phyloP scores from a whole-genome alignment of 2,888 invertebrate species.

The Tenthredo livida region DNA sequence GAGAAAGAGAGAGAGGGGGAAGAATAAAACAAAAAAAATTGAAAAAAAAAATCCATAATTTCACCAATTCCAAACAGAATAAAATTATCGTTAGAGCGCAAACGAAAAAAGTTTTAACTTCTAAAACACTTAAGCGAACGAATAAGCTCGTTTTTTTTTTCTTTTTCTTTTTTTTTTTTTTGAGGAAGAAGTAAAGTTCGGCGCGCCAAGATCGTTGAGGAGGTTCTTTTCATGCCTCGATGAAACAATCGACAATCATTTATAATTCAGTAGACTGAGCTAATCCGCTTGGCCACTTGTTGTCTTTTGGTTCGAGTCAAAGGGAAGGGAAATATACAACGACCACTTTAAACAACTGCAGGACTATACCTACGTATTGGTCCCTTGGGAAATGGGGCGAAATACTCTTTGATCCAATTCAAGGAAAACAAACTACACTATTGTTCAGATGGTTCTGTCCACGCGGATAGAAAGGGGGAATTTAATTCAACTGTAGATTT shows the following conservation, averaged over 20 bases:
- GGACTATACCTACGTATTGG: background rate
- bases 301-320: constrained; percentile 4
- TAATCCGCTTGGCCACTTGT: constrained; percentile 14
- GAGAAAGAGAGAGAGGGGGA: too few species aligned
- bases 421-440: background rate
- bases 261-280: background rate
- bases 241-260: constrained; percentile 12
- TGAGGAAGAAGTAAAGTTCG: background rate
- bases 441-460: background rate
- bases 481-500: background rate
- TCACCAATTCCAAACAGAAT: constrained; percentile 12
- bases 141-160: background rate
- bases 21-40: background rate
- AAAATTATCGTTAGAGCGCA: constrained; percentile 16
- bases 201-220: background rate
- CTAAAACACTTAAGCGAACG: constrained; percentile 10
- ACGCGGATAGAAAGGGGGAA: background rate
- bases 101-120: constrained; percentile 29
- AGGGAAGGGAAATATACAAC: background rate
- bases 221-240: background rate
- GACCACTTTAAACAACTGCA: background rate
- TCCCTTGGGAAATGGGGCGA: background rate
- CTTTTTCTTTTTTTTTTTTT: background rate
- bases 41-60: constrained; percentile 13
- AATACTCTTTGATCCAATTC: background rate